phyloP scores from a whole-genome alignment of 35 echinoderm and acorn worm species.

The Antedon bifida region DNA sequence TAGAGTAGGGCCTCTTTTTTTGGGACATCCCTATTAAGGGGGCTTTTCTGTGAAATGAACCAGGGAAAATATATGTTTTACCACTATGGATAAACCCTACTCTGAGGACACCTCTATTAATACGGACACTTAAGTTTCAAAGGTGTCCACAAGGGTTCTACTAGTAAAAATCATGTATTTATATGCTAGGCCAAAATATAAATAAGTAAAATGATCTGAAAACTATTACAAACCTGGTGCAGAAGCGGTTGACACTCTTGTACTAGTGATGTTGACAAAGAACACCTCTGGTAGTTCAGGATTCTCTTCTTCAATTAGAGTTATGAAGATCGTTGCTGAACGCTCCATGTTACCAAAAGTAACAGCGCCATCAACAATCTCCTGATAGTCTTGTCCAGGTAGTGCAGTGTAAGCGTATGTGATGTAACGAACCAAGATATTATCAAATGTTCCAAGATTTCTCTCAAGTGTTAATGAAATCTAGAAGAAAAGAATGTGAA shows the following conservation, averaged over 20 bases:
- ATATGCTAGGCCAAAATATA: too few relatives aligned
- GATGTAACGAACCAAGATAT: constrained; percentile 50
- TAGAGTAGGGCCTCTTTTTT: too few relatives aligned
- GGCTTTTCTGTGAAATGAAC: too few relatives aligned
- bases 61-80: too few relatives aligned
- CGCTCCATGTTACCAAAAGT: constrained; percentile 18
- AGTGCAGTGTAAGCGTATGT: constrained; percentile 38
- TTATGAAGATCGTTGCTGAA: constrained; percentile 27
- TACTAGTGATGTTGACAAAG: constrained; percentile 85
- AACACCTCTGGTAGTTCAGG: constrained; percentile 70
- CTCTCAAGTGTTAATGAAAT: constrained; percentile 51
- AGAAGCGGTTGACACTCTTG: constrained; percentile 26
- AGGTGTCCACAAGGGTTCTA: too few relatives aligned
- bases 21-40: too few relatives aligned
- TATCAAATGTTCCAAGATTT: constrained; percentile 46
- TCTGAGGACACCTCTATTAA: too few relatives aligned
- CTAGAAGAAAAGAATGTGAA: constrained; percentile 12
- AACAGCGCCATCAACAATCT: constrained; percentile 39
- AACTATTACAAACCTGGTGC: constrained; percentile 64
- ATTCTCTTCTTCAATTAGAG: constrained; percentile 25
- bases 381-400: constrained; percentile 65
- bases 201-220: too few relatives aligned
- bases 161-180: too few relatives aligned
- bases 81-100: too few relatives aligned
- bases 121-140: too few relatives aligned